Percentiles rank a stretch among this genome's conserved stretches.
Conservation (phyloP, 2,113 vertebrate genomes). For the Chloropsis cyanopogon region DNA sequence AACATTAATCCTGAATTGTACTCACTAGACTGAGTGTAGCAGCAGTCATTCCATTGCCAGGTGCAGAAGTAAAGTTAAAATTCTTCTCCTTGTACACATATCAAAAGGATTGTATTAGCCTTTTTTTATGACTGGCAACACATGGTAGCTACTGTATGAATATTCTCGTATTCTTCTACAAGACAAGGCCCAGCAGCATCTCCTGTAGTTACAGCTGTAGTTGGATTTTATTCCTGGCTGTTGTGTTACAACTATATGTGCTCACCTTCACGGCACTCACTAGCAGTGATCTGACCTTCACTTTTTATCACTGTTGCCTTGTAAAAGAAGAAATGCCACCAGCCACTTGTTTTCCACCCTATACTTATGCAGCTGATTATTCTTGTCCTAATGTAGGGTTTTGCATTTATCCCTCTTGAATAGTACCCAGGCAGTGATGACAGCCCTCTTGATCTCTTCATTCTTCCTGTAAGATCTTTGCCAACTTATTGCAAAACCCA, state of each 20-base stretch:
- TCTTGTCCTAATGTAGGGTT: neutral
- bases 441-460: neutral
- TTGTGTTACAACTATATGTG: neutral
- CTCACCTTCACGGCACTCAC: neutral
- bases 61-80: neutral
- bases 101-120: neutral
- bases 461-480: neutral
- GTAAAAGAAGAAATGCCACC: neutral
- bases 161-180: neutral
- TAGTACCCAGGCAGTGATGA: neutral
- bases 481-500: neutral
- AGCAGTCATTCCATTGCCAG: neutral
- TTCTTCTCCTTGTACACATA: neutral
- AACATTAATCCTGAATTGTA: neutral
- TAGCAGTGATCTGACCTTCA: neutral
- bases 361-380: neutral
- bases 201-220: neutral
- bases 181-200: neutral
- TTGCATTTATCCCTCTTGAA: neutral
- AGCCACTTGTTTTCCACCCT: neutral
- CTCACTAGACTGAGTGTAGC: neutral
- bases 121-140: neutral
- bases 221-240: neutral
- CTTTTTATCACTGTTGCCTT: neutral
- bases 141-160: neutral